Conservation (phyloP, 1,140 invertebrate species). For the Diplogasteroides magnus region DNA sequence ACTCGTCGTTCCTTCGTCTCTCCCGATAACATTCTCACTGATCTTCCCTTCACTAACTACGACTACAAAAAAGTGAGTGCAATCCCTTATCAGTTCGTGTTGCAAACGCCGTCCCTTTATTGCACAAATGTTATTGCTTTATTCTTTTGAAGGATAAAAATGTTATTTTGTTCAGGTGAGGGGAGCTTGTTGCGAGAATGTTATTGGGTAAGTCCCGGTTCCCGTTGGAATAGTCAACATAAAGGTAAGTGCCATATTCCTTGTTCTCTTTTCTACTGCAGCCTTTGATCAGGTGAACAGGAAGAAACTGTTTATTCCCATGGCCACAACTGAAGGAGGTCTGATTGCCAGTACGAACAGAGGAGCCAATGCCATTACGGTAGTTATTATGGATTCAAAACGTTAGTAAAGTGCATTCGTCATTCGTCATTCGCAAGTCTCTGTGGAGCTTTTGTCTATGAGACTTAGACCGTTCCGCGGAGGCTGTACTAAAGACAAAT, state of each 20-base stretch:
- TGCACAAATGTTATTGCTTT: not conserved
- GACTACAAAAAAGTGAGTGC: conserved; percentile 18
- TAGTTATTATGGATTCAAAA: no score
- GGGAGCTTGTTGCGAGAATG: conserved; percentile 96
- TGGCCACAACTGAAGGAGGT: conserved; percentile 98
- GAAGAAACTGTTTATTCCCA: conserved; percentile 85
- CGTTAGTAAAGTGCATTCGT: no score
- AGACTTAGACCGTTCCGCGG: no score
- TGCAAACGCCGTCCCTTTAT: no score
- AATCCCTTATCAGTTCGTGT: not conserved
- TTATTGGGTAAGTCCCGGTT: conserved; percentile 91
- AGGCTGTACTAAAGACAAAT: no score
- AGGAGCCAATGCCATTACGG: conserved; percentile 79
- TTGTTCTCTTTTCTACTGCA: no score
- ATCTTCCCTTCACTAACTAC: conserved; percentile 16
- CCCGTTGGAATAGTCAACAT: conserved; percentile 91
- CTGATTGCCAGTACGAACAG: conserved; percentile 93
- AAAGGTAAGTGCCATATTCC: no score
- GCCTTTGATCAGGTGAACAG: no score
- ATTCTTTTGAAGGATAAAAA: not conserved
- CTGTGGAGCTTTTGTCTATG: no score
- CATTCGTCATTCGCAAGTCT: no score
- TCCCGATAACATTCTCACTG: conserved; percentile 4
- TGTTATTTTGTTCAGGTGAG: conserved; percentile 63
- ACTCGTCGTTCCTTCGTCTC: conserved; percentile 14